Conservation (phyloP, 2,888 invertebrate species). For the Pterostichus madidus region DNA sequence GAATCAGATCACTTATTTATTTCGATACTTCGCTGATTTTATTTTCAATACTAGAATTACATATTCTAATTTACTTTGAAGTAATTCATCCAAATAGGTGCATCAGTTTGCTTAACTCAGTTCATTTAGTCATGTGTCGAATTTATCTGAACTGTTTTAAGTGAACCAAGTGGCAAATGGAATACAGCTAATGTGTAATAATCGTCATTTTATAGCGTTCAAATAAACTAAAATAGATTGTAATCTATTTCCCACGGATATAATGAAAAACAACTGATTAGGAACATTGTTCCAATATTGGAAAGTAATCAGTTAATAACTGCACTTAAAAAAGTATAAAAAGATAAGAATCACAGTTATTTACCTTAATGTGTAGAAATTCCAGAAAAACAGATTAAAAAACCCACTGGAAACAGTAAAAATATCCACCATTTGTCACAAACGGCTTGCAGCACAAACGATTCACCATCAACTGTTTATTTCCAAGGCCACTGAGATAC, state of each 20-base stretch:
- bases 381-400: background rate
- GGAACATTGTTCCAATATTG: background rate
- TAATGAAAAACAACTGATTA: background rate
- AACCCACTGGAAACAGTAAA: background rate
- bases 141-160: too few relatives aligned
- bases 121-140: too few relatives aligned
- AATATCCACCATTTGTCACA: slow-evolving; percentile 27
- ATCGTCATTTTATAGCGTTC: background rate
- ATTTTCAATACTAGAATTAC: too few relatives aligned
- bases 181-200: background rate
- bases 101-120: too few relatives aligned
- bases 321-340: background rate
- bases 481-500: slow-evolving; percentile 39
- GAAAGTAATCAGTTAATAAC: background rate
- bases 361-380: slow-evolving; percentile 5
- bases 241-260: background rate
- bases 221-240: background rate
- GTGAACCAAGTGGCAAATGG: too few relatives aligned
- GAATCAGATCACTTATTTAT: too few relatives aligned
- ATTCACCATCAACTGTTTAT: slow-evolving; percentile 11
- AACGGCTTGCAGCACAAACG: background rate
- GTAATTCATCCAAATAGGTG: too few relatives aligned
- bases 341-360: background rate
- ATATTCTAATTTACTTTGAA: too few relatives aligned
- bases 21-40: too few relatives aligned